Evolutionary conservation across 2,113 vertebrate genomes (phyloP), one percentile per base, ranked within the genome.

Genomic region (Phrynosoma blainvillii): DNA sequence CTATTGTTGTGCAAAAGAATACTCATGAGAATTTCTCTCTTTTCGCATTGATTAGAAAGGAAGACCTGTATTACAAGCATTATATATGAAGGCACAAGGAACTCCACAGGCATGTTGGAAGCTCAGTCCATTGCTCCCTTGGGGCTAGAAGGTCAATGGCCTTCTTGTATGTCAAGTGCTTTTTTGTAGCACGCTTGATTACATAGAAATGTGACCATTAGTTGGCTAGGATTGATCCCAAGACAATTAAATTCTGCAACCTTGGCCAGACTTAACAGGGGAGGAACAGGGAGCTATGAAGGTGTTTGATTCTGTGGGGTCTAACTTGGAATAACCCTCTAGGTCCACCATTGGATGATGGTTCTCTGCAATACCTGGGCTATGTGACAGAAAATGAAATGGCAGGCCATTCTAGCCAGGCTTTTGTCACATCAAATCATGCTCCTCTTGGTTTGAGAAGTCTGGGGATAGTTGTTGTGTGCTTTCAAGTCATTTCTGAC

Each of bases 1-100:
- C 5, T 62, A 74, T 66, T 88, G 80, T 77, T 77, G 68, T 88
- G 80, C 73, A 83, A 88, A 88, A 68, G 89, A 89, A 84, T 82
- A 36, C 18, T 82, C 52, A 70, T 82, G 2, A 18, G 56, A 59
- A 76, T 92, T 92, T 78, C 25, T 80, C 80, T 89, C 68, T 40
- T 47, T 77, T 59, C 18, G 54, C 8, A 82, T 77, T 36, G 74
- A 76, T 27, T 65, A 14, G 70, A 82, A n/a, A 47, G 80, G 86
- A 84, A 91, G 65, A 77, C 30, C 71, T 30, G 25, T 2, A 42
- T 85, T 81, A 79, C 71, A 56, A 88, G 66, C 59, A 54, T 40
- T 85, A 91, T 36, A 75, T 23, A n/a, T 83, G 78, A 83, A 73
- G 89, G 40, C 25, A 52, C 59, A 74, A 62, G n/a, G 86, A 66